Base-by-base conservation (phyloP, 2,888 invertebrate species). In the Perizoma affinitatum region DNA sequence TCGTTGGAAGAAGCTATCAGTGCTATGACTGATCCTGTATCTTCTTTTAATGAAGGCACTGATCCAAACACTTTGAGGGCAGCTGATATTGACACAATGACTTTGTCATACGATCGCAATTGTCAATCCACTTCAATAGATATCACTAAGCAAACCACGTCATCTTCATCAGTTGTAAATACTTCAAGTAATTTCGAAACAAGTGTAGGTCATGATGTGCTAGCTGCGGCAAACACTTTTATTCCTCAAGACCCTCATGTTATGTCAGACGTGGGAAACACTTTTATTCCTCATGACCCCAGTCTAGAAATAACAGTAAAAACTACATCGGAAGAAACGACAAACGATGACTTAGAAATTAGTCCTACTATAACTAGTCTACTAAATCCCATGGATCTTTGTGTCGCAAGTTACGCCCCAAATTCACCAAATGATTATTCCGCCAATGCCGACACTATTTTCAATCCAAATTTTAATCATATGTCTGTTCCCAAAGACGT, bases 291-390 rank as follows among this genome's bases (percentile, higher is more conserved):
- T 11, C 57, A 52, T 52, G 57, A 52, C 6, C 51, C 57, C 40
- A 52, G 46, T 47, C 36, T 52, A 47, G 52, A 58, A 57, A 57
- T 57, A 7, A 57, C 57, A 46, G 11, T 57, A 4, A 57, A 51
- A 42, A 41, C 57, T n/a, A 10, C 11, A 10, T n/a, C 35, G 41
- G 35, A 51, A 42, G 35, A 44, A 10, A 4, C 10, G 6, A 35
- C 33, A 4, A 41, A 58, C 42, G 40, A 36, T n/a, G 36, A 45
- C 5, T n/a, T 1, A 10, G 9, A 5, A 35, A 22, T 22, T 22
- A 56, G 6, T 50, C 22, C 40, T 43, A 50, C 45, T 45, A 8
- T 57, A 5, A 42, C 41, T 4, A 47, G 47, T 36, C 36, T n/a
- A 8, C 58, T 42, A n/a, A 47, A 52, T 36, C 58, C 58, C 0